Base-by-base conservation (phyloP, 1,140 invertebrate genomes). In the Anastrepha obliqua region DNA sequence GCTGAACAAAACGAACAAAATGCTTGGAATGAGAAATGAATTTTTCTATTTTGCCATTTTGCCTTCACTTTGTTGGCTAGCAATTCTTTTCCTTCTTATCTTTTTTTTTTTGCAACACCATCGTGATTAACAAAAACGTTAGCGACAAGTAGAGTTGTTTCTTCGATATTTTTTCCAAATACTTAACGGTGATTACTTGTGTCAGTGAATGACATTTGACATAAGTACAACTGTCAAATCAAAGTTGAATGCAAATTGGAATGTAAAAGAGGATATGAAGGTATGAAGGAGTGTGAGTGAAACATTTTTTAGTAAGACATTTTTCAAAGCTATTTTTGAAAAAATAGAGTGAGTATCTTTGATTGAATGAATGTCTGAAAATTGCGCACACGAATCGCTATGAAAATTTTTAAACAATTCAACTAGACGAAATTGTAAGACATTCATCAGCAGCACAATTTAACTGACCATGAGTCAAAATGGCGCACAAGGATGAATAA, bases 141-240 rank as follows among this genome's bases (percentile, higher is more conserved):
- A 74, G 51, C 11, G 6, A 55, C 6, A 6, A 55, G 2, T 55
- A 55, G 13, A n/a, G 42, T 20, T 67, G 5, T 29, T 67, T 29
- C 11, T 67, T 29, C n/a, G n/a, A 29, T 67, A 15, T 11, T 67
- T 29, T 67, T 67, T 67, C 3, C 8, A 17, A 62, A 62, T 62
- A n/a, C 74, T 55, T 51, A 81, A 55, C 47, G 47, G 47, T 51
- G n/a, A 55, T 81, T 81, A 20, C 51, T 58, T 58, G 3, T 29
- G 74, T 78, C 74, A 81, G 17, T 55, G n/a, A 51, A 81, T 81
- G 74, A 29, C 47, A 81, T 81, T 13, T 81, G 74, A 55, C 74
- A 55, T 0, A 15, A 13, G 15, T 55, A 6, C 17, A 20, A 20
- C 47, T 81, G 44, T 81, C 74, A 81, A 55, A 29, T 55, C 44